Evolutionary conservation across 2,888 invertebrate species (phyloP).

Genomic region (Heliconius ismenius): DNA sequence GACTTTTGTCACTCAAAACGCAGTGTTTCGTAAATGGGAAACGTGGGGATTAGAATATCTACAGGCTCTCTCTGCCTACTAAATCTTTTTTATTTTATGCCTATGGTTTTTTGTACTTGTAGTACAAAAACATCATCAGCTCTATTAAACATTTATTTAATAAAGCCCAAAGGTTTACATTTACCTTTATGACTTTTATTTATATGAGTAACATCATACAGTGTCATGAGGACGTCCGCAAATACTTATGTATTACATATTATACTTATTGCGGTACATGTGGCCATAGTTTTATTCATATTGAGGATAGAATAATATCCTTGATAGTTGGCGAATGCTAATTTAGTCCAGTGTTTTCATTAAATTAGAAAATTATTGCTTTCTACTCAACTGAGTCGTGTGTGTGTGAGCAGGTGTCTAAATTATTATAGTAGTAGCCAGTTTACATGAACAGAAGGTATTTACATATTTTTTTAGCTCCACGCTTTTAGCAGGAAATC

Average conservation of each 20-base stretch:
- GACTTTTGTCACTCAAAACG: not conserved
- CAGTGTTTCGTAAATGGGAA: not conserved
- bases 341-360: not conserved
- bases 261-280: slow-evolving; percentile 15
- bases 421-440: not conserved
- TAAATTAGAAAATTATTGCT: not conserved
- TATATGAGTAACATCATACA: not conserved
- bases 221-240: slow-evolving; percentile 14
- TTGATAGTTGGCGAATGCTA: not conserved
- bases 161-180: not conserved
- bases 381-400: not conserved
- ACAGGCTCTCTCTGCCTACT: not conserved
- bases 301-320: not conserved
- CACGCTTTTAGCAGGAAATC: no score
- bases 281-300: slow-evolving; percentile 1
- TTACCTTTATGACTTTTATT: not conserved
- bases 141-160: not conserved
- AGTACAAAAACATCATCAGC: no score
- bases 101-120: not conserved
- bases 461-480: not conserved
- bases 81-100: no score
- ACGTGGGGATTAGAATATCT: not conserved
- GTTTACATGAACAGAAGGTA: not conserved
- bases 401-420: not conserved
- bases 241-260: slow-evolving; percentile 1